Evolutionary conservation across 1,140 invertebrate species (phyloP).

Genomic region (Harpegnathos saltator): DNA sequence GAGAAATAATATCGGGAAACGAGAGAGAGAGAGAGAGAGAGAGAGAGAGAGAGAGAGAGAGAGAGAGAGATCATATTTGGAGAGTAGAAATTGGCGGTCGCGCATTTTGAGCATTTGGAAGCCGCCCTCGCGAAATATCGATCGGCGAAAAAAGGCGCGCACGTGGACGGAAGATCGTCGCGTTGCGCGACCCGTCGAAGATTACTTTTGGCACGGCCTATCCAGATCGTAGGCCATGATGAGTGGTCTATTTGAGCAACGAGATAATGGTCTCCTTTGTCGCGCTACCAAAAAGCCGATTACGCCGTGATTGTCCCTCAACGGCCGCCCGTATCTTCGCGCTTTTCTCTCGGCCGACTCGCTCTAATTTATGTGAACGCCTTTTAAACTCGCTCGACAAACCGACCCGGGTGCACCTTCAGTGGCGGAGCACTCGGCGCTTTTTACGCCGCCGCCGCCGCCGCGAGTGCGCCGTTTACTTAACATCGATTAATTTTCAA

Average conservation of each 20-base stretch:
- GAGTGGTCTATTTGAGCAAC: constrained; percentile 79
- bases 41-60: too few species aligned
- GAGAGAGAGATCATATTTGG: too few species aligned
- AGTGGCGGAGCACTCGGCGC: not conserved
- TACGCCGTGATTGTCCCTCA: constrained; percentile 65
- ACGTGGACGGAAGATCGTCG: not conserved
- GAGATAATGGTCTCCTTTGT: constrained; percentile 81
- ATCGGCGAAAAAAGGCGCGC: not conserved
- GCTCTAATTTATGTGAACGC: constrained; percentile 52
- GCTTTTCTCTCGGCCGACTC: constrained; percentile 43
- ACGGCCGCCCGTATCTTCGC: constrained; percentile 33
- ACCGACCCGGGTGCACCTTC: constrained; percentile 26
- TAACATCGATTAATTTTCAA: constrained; percentile 38
- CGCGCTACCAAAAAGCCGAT: constrained; percentile 79
- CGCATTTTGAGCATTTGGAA: too few species aligned
- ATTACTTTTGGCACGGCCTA: constrained; percentile 60
- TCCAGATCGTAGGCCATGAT: constrained; percentile 70
- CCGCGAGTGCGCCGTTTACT: constrained; percentile 32
- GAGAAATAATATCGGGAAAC: too few species aligned
- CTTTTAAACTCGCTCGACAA: constrained; percentile 46
- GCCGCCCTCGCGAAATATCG: not conserved
- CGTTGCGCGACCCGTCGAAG: not conserved
- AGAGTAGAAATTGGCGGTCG: too few species aligned
- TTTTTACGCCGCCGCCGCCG: constrained; percentile 2
- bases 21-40: too few species aligned